Base-by-base conservation (phyloP, 2,888 invertebrate genomes). In the Dione juno region DNA sequence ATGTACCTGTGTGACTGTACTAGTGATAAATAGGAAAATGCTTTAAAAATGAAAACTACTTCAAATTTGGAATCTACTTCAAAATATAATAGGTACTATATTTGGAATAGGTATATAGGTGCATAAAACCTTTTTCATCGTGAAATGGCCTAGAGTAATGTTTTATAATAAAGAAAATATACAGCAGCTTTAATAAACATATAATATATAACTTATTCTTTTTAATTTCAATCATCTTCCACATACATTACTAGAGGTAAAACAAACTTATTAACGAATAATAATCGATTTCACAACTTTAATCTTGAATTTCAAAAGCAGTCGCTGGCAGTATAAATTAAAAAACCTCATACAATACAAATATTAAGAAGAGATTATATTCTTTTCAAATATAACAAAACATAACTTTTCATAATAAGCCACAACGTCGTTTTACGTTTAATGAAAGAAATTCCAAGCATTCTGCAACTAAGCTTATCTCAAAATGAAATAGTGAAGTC, bases 401-500 rank as follows among this genome's bases (percentile, higher is more conserved):
- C 43, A 43, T 43, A 59, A 59, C 14, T 43, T 59, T 43, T 59
- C 14, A 59, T 59, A 59, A 43, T 40, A 59, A 59, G n/a, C 59
- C 59, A 58, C 40, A 59, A 19, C n/a, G 43, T 21, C 59, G 21
- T 43, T n/a, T n/a, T n/a, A n/a, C n/a, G n/a, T 43, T 14, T 43
- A 28, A 43, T 59, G 59, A 59, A 59, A 59, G 59, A 59, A 59
- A 28, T 59, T 43, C 59, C 43, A n/a, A 43, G 59, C 59, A 59
- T 59, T 59, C 43, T 43, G 41, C 5, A 28, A 28, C 28, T 21
- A 13, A 21, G 41, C 3, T 43, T 59, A 59, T 59, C 43, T 58
- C 69, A 69, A 54, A 66, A 43, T 14, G 48, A 59, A 59, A 66
- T 52, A 40, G 58, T 40, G 11, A 6, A 21, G 45, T 66, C 69